These are phyloP conservation scores for Sibirionetta formosa DNA, from an alignment of 2,797 vertebrate genomes.

Conservation along the genomic window DNA sequence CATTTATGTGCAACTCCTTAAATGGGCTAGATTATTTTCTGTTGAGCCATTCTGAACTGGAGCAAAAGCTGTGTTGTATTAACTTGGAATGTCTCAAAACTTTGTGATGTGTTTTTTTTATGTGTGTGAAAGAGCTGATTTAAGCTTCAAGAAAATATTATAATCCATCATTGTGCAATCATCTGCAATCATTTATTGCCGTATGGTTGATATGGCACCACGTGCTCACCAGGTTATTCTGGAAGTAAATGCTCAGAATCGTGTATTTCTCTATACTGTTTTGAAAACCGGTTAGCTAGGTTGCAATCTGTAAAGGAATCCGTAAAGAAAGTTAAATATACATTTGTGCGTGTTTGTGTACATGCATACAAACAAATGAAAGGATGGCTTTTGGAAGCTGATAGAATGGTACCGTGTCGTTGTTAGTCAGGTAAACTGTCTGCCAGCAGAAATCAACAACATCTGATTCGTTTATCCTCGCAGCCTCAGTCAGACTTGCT, in stretches of 20 bases:
- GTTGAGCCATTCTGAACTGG: background rate
- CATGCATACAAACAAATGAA: background rate
- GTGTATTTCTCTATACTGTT: background rate
- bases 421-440: background rate
- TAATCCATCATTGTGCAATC: background rate
- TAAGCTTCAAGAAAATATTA: background rate
- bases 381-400: background rate
- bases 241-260: fast-evolving
- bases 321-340: background rate
- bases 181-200: background rate
- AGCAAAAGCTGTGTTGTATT: background rate
- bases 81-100: background rate
- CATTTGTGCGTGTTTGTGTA: fast-evolving
- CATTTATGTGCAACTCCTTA: background rate
- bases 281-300: background rate
- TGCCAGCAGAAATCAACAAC: background rate
- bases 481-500: slow-evolving; percentile 97
- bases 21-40: background rate
- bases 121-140: background rate
- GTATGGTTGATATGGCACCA: background rate
- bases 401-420: fast-evolving
- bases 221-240: background rate
- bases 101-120: background rate
- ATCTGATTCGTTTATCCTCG: slow-evolving; percentile 26
- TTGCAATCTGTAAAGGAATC: background rate